phyloP scores from a whole-genome alignment of 2,797 vertebrate species.

The Tokudaia muenninki region DNA sequence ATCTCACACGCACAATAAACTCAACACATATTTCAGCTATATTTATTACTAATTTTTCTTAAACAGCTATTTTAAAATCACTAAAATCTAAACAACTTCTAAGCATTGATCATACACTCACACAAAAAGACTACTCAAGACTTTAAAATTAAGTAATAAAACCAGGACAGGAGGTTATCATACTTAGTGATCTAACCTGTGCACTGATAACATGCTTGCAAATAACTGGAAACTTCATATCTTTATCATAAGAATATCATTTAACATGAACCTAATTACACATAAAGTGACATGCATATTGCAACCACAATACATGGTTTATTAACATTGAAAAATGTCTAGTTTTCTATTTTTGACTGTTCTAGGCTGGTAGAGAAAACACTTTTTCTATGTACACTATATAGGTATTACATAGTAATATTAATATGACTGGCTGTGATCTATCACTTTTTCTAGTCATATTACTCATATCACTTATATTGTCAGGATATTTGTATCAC shows the following conservation, averaged over 20 bases:
- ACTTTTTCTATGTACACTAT: not conserved
- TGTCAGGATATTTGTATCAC: not conserved
- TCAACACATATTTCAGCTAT: not conserved
- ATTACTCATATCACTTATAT: not conserved
- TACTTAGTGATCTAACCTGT: not conserved
- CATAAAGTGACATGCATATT: not conserved
- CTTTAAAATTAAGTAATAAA: not conserved
- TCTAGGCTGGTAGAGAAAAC: slow-evolving; percentile 39
- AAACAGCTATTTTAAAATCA: slow-evolving; percentile 9
- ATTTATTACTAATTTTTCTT: not conserved
- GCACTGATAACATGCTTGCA: not conserved
- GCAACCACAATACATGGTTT: not conserved
- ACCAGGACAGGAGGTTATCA: not conserved
- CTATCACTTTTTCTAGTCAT: not conserved
- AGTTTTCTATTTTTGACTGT: not conserved
- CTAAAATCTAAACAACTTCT: not conserved
- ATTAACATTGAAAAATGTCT: not conserved
- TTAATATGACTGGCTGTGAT: not conserved
- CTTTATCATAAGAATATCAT: not conserved
- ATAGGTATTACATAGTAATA: not conserved
- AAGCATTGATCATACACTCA: not conserved
- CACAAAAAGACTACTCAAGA: not conserved
- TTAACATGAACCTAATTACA: slow-evolving; percentile 5
- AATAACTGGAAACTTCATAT: slow-evolving; percentile 4
- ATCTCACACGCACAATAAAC: not conserved